A percentile compares a stretch with the other conserved stretches of the same genome.
phyloP scores from a whole-genome alignment of 1,140 invertebrate species.

The Hycleus phaleratus region DNA sequence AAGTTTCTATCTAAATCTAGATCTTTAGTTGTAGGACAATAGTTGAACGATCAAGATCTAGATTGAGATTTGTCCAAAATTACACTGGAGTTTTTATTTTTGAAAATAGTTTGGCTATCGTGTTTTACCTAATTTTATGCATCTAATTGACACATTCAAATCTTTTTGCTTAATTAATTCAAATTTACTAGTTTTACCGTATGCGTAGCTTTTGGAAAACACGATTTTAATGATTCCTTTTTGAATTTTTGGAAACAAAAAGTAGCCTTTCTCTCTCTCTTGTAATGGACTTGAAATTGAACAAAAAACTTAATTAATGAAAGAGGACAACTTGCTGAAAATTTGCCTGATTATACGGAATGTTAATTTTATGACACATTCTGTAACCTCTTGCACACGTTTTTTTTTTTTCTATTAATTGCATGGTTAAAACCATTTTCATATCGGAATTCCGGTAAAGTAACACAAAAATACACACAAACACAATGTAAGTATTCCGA shows the following conservation, averaged over 20 bases:
- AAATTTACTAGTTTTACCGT: no score
- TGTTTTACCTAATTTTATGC: slow-evolving; percentile 20
- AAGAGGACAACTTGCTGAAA: slow-evolving; percentile 4
- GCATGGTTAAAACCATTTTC: not conserved
- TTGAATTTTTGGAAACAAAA: slow-evolving; percentile 2
- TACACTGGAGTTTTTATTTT: no score
- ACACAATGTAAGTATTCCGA: slow-evolving; percentile 8
- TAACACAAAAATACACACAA: not conserved
- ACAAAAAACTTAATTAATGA: no score
- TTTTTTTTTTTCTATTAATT: slow-evolving; percentile 3
- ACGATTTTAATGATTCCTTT: not conserved
- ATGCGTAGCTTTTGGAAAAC: no score
- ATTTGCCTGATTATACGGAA: slow-evolving; percentile 36
- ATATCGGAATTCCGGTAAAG: not conserved
- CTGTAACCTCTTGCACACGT: slow-evolving; percentile 39
- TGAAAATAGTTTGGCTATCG: slow-evolving; percentile 15
- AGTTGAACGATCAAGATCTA: no score
- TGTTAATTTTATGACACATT: slow-evolving; percentile 34
- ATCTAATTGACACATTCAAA: slow-evolving; percentile 21
- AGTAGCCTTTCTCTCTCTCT: slow-evolving; percentile 3
- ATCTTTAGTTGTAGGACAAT: no score
- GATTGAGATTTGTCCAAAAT: no score
- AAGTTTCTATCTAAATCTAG: no score
- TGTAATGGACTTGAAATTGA: not conserved
- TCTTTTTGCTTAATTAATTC: slow-evolving; percentile 9